Evolutionary conservation across 2,797 vertebrate species (phyloP), one percentile per base, ranked within the genome.

Genomic region (Melanotaenia maccullochi): DNA sequence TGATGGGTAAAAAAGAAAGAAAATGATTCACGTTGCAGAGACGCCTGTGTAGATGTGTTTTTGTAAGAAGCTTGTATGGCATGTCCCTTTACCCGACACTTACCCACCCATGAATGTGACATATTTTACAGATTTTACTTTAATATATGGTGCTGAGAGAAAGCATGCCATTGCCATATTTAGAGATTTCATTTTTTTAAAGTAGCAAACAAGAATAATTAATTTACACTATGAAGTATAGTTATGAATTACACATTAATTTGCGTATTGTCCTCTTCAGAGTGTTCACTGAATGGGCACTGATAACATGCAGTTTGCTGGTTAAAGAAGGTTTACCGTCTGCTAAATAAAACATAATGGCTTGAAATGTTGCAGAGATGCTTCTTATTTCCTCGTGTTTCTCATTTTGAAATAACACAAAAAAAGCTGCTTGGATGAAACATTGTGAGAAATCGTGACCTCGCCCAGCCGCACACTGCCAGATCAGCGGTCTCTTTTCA

Each of bases 91-190:
- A 74, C 68, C 68, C 62, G 9, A 69, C 76, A 79, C 65, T 54
- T 61, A 73, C 77, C 75, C 85, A 76, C 73, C 78, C 79, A 83
- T 71, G 85, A 90, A 92, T 92, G 87, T 87, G 79, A 88, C 63
- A 84, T 82, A 47, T 73, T 74, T 68, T 64, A 62, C 35, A 40
- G 38, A 63, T 68, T 85, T 65, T 78, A 62, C 30, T 66, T 80
- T 38, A 71, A 65, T 20, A 65, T 66, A 70, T 52, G 72, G 68
- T 83, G 79, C 85, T 80, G 78, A 58, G 58, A 25, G 18, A 66
- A 56, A 81, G 78, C 84, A 85, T 79, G 81, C 57, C 77, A 82
- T 68, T 65, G 68, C 71, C 56, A 35, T 78, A 56, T 14, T 82
- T 49, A 24, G 35, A 57, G 59, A 61, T 63, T 67, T 69, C 59